Percentiles rank a stretch among this genome's conserved stretches.
These are phyloP conservation scores for Betta splendens DNA, from an alignment of 2,797 vertebrate species.

Conservation along the genomic window DNA sequence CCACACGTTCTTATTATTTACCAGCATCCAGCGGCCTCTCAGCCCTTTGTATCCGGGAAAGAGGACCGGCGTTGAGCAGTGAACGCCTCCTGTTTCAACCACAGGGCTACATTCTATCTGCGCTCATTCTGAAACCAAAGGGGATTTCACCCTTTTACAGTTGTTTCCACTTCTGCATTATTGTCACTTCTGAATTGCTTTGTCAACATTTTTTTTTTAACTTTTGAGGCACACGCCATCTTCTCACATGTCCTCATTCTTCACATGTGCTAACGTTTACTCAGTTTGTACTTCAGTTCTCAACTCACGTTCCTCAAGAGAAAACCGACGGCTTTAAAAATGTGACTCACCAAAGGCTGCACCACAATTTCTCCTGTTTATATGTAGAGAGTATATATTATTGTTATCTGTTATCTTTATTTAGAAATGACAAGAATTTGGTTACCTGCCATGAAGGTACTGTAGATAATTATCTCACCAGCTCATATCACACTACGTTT, in stretches of 20 bases:
- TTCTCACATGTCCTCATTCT: background rate
- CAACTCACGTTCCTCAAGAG: background rate
- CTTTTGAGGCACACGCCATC: background rate
- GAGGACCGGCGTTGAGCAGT: slow-evolving; percentile 3
- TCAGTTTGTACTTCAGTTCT: background rate
- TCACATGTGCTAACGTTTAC: background rate
- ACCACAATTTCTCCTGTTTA: too few relatives aligned
- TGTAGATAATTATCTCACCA: rapidly evolving
- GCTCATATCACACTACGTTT: slow-evolving; percentile 20
- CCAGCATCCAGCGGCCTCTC: too few relatives aligned
- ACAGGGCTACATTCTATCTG: background rate
- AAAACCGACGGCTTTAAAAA: too few relatives aligned
- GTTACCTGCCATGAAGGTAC: slow-evolving; percentile 1
- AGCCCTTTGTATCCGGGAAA: background rate
- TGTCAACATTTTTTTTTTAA: slow-evolving; percentile 19
- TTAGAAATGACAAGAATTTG: background rate
- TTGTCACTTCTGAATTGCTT: background rate
- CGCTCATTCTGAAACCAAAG: background rate
- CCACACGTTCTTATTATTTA: too few relatives aligned
- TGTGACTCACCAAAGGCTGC: too few relatives aligned
- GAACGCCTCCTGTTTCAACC: background rate
- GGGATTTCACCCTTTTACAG: slow-evolving; percentile 1
- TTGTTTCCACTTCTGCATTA: slow-evolving; percentile 44
- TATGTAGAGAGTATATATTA: too few relatives aligned
- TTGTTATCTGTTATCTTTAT: too few relatives aligned